Evolutionary conservation across 2,797 vertebrate genomes (phyloP), one percentile per base, ranked within the genome.

Genomic region (Cyclura pinguis): DNA sequence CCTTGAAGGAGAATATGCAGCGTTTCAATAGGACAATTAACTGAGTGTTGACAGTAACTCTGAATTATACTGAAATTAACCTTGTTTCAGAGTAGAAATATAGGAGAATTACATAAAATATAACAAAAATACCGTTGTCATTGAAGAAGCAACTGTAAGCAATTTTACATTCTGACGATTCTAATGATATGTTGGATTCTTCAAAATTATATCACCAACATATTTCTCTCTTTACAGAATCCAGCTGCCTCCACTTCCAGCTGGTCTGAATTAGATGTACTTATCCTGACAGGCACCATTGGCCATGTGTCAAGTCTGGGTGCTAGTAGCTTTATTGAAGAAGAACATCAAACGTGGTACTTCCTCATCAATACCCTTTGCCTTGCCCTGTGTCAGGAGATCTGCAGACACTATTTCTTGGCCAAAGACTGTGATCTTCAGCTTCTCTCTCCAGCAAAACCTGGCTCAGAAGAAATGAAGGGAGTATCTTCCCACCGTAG

Each of bases 281-380:
- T 99, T 85, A 97, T 99, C 77, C 94, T 99, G 86, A 90, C 97
- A 2, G 99, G 99, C 76, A 99, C 98, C 0, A 0, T 97, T 24
- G 98, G 98, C 89, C 98, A 99, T 91, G 98, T 98, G 50, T 93
- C 99, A 91, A 99, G 98, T 95, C 96, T 99, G 95, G 98, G 98
- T 0, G 97, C 99, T 82, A 99, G 98, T 97, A 99, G 99, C 96
- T 99, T 99, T 10, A 97, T 99, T 3, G 99, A 99, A 95, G 99
- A 99, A 90, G 99, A 99, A 91, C 99, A 99, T 94, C 99, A 99
- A 94, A 99, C 98, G 27, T 99, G 99, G 99, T 99, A 99, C 97
- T 99, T 99, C 92, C 97, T 99, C 83, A 95, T 98, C 95, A 99
- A 95, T 95, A 99, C 99, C 0, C 98, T 99, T 89, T 99, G 98